These are phyloP conservation scores for Mungos mungo DNA, from an alignment of 2,113 vertebrate species.

Conservation along the genomic window DNA sequence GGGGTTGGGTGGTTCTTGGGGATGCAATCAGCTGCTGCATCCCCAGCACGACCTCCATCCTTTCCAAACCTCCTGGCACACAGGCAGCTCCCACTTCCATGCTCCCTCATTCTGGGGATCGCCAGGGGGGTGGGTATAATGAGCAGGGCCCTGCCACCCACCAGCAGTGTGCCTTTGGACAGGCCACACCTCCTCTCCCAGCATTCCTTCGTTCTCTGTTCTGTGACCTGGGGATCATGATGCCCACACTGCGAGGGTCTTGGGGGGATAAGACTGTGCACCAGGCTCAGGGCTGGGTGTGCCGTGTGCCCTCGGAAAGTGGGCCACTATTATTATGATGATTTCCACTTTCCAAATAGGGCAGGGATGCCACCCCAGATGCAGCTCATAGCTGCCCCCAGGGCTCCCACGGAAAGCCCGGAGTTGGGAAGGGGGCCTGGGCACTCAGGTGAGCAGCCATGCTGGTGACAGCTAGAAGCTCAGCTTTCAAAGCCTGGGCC, in stretches of 20 bases:
- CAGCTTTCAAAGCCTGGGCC: not conserved
- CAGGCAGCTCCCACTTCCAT: not conserved
- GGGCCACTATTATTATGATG: not conserved
- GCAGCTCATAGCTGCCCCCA: not conserved
- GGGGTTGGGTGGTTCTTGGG: not conserved
- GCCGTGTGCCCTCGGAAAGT: accelerated
- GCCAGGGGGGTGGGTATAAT: not conserved
- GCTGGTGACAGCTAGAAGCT: not conserved
- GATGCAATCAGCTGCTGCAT: not conserved
- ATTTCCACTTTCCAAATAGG: not conserved
- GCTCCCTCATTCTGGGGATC: not conserved
- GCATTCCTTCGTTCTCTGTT: not conserved
- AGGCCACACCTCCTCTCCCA: not conserved
- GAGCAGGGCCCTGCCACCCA: not conserved
- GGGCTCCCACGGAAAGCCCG: too few species aligned
- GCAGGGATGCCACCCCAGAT: not conserved
- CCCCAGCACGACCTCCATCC: not conserved
- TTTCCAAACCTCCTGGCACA: not conserved
- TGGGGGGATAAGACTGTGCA: not conserved
- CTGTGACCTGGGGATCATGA: not conserved
- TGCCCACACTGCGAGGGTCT: not conserved
- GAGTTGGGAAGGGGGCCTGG: too few species aligned
- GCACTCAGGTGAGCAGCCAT: not conserved
- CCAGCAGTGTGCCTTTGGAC: not conserved
- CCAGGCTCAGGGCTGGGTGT: not conserved